Evolutionary conservation across 1,140 invertebrate genomes (phyloP), one percentile per base, ranked within the genome.

Genomic region (Trigoniulus corallinus): DNA sequence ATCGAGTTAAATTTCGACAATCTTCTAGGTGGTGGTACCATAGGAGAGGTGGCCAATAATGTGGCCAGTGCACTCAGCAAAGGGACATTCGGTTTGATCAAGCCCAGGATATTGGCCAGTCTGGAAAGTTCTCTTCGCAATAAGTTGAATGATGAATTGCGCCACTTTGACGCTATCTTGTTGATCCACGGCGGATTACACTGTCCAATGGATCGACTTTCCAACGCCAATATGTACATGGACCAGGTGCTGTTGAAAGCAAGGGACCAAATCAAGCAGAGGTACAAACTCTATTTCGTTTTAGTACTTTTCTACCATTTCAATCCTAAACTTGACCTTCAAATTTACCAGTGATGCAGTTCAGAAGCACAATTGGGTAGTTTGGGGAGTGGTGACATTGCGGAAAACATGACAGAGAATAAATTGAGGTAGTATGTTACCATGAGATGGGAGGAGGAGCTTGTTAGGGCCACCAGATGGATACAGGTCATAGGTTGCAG

Each of bases 111-210:
- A 2, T 2, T 50, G 7, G 29, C 12, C 25, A n/a, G 3, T 4
- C 34, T 53, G 47, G 10, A 44, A 23, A 40, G 41, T 34, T 43
- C 47, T 3, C 47, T 53, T 10, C 4, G 25, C 3, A 20, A 13
- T 21, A 41, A 43, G 41, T 40, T 53, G 23, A 51, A 53, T 48
- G 39, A 51, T n/a, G 50, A 50, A 37, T 39, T 53, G n/a, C 23
- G 24, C 2, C 29, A 53, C 49, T 4, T 52, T 7, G 39, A 50
- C 39, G 29, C 27, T n/a, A 20, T 26, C 37, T 22, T 7, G 25
- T 27, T 53, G 34, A 52, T 52, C 49, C 37, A 50, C 4, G 41
- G 40, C 15, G 50, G 50, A 3, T 27, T 53, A 12, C 22, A 39
- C 4, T 24, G 40, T 44, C n/a, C 27, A 2, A 23, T 53, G 13